Evolutionary conservation across 2,888 invertebrate species (phyloP).

Genomic region (Eumacrocentrus americanus): DNA sequence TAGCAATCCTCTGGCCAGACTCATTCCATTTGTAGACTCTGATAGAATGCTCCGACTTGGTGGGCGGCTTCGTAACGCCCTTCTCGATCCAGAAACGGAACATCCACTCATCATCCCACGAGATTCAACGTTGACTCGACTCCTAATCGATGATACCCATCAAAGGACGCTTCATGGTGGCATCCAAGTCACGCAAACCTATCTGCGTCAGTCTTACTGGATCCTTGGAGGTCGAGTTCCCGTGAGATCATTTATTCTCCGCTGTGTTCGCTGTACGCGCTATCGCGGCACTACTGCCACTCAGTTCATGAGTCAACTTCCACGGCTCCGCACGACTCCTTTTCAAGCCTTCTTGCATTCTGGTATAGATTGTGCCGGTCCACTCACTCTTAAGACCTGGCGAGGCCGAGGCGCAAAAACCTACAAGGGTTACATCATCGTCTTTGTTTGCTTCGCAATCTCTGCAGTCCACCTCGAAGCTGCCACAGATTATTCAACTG

Average conservation of each 20-base stretch:
- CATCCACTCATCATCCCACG: neutral
- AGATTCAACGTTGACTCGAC: neutral
- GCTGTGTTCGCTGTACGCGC: neutral
- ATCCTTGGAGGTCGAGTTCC: neutral
- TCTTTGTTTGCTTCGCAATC: neutral
- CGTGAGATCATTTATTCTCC: neutral
- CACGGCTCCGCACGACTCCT: neutral
- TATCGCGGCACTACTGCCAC: neutral
- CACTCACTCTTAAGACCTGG: neutral
- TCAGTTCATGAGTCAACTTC: neutral
- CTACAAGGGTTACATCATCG: neutral
- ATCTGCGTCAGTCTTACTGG: neutral
- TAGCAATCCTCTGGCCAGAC: too few species aligned
- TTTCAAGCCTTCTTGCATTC: neutral
- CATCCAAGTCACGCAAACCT: neutral
- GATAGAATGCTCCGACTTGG: conserved; percentile 16
- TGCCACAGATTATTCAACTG: neutral
- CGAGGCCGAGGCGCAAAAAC: neutral
- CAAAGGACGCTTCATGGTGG: neutral
- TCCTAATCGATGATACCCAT: neutral
- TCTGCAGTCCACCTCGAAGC: neutral
- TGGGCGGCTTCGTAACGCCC: neutral
- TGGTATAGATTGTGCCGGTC: neutral
- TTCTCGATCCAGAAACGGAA: neutral
- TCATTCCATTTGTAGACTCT: neutral